Evolutionary conservation across 1,140 invertebrate genomes (phyloP).

Genomic region (Meloidogyne chitwoodi): DNA sequence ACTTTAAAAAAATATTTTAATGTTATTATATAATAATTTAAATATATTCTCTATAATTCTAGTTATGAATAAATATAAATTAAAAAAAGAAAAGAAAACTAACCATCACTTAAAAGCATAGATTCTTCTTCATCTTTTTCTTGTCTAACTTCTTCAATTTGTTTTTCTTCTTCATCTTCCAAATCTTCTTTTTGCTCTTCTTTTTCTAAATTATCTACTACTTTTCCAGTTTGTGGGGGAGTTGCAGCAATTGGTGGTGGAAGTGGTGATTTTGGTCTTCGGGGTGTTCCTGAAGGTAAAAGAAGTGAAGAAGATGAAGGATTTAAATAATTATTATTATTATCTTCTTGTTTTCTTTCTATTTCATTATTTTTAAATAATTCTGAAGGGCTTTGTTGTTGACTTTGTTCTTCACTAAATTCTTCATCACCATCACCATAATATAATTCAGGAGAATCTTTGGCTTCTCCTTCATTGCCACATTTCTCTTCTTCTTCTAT

Average conservation of each 20-base stretch:
- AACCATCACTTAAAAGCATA: background rate
- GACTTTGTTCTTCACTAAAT: background rate
- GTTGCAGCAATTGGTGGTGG: constrained; percentile 14
- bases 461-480: background rate
- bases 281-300: background rate
- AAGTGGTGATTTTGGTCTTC: constrained; percentile 17
- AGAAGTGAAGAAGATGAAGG: constrained; percentile 7
- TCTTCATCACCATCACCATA: constrained; percentile 5
- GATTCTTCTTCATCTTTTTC: constrained; percentile 1
- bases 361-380: background rate
- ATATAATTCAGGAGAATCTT: background rate
- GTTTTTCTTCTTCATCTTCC: background rate
- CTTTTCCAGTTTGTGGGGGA: background rate
- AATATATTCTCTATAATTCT: too few species aligned
- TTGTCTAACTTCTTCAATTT: background rate
- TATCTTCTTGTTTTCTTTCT: background rate
- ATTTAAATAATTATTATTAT: background rate
- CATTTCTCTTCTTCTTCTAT: background rate
- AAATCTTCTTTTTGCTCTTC: background rate
- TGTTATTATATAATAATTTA: too few species aligned
- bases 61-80: too few species aligned
- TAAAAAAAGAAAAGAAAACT: too few species aligned
- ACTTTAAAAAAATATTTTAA: background rate
- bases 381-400: background rate
- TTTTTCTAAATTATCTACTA: background rate